These are phyloP conservation scores for Astreopora myriophthalma DNA, from an alignment of 64 coral and sea anemone genomes.

Conservation along the genomic window DNA sequence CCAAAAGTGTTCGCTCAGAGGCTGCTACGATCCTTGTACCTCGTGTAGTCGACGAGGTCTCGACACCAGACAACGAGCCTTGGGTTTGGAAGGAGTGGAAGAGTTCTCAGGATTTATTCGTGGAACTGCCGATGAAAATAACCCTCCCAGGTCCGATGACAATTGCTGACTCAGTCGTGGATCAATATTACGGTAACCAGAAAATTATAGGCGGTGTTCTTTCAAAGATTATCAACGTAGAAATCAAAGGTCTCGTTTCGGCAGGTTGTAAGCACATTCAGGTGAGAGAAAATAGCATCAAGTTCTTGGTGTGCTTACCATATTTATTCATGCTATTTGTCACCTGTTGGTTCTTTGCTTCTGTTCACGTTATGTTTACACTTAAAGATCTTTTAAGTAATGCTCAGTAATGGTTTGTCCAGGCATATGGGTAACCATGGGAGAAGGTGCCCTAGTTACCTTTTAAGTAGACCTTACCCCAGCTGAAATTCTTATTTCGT, in stretches of 20 bases:
- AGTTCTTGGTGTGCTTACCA: not conserved
- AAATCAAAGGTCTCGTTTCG: conserved; percentile 65
- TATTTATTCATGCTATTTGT: too few relatives aligned
- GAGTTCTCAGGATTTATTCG: conserved; percentile 32
- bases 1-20: conserved; percentile 55
- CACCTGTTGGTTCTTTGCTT: too few relatives aligned
- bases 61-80: conserved; percentile 19
- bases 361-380: not conserved
- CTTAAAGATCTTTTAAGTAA: not conserved
- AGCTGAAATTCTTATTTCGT: too few relatives aligned
- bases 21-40: conserved; percentile 53
- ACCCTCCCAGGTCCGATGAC: conserved; percentile 87
- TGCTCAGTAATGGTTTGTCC: too few relatives aligned
- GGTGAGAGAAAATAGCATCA: conserved; percentile 11
- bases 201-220: conserved; percentile 29
- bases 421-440: too few relatives aligned
- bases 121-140: conserved; percentile 64
- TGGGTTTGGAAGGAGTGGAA: conserved; percentile 71
- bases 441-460: too few relatives aligned
- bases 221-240: conserved; percentile 58
- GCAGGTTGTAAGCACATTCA: conserved; percentile 90
- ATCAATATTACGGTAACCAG: conserved; percentile 69
- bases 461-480: too few relatives aligned
- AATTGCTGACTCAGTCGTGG: conserved; percentile 57
- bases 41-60: conserved; percentile 42